phyloP scores from a whole-genome alignment of 2,888 invertebrate species.

The Axea sp. region DNA sequence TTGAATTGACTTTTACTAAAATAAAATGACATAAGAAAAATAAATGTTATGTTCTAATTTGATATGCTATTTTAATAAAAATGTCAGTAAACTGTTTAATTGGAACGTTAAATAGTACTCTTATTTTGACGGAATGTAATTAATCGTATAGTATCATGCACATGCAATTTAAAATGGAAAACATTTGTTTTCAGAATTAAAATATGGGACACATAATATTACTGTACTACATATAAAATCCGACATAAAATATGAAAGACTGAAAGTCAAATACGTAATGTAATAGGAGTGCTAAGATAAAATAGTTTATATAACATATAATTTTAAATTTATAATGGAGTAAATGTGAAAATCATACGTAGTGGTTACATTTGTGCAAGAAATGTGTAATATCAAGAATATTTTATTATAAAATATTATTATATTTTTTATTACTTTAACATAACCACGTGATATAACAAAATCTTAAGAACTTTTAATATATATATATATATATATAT shows the following conservation, averaged over 20 bases:
- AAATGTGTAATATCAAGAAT: slow-evolving; percentile 4
- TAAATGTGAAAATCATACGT: slow-evolving; percentile 10
- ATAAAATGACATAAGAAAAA: slow-evolving; percentile 2
- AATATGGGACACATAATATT: slow-evolving; percentile 3
- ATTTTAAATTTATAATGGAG: slow-evolving; percentile 30
- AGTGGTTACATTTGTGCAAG: not conserved
- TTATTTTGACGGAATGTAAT: not conserved
- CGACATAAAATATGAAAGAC: slow-evolving; percentile 33
- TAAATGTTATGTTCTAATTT: not conserved
- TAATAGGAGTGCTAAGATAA: slow-evolving; percentile 25
- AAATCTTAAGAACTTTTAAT: too few species aligned
- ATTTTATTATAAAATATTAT: slow-evolving; percentile 1
- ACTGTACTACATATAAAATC: slow-evolving; percentile 5
- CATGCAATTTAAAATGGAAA: not conserved
- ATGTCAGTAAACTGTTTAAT: not conserved
- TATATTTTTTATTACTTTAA: too few species aligned
- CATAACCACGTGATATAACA: too few species aligned
- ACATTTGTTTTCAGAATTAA: slow-evolving; percentile 14
- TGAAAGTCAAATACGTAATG: slow-evolving; percentile 20
- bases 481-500: too few species aligned
- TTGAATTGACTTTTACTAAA: not conserved
- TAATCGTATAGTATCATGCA: not conserved
- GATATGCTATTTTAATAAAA: not conserved
- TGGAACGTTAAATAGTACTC: not conserved
- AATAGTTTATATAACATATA: slow-evolving; percentile 30